Evolutionary conservation across 2,888 invertebrate genomes (phyloP), one percentile per base, ranked within the genome.

Genomic region (Alsophila aescularia): DNA sequence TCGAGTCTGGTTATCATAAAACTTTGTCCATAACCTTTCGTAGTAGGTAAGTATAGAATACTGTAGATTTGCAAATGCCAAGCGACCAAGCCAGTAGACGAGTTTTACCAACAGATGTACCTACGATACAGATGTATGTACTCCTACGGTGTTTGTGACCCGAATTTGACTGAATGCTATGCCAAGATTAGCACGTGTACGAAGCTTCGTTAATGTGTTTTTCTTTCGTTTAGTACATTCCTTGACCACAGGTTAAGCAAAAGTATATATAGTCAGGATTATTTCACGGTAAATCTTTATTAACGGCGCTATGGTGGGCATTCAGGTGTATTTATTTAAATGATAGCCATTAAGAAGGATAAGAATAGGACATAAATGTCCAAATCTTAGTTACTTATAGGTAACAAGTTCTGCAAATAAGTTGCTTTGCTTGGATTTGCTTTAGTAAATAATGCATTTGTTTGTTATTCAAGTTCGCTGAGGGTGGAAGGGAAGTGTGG

Each of bases 151-250:
- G 71, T 74, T 66, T 78, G 74, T 81, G 87, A 87, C 86, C 87
- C 73, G 74, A 83, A 81, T 86, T 76, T 75, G 70, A 70, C 64
- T 79, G 67, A 61, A 72, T 65, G 65, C 73, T 71, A 67, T 76
- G 85, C 82, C 79, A 87, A 84, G 79, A 83, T 83, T 84, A 83
- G 79, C 73, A 73, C 68, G 40, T 34, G 48, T 18, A 41, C 44
- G 45, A 73, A 72, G 68, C 69, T 66, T 64, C 67, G 63, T 68
- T 50, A 66, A 62, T 70, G 64, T 64, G 65, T 69, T 74, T 75
- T 61, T 66, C 64, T 62, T 69, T 60, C 56, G 49, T 62, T 67
- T 62, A 69, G 69, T 64, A 70, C 58, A 64, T 57, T 68, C 47
- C 55, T 60, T 50, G 53, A 31, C 10, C 21, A 39, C 27, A 52